Evolutionary conservation across 2,113 vertebrate genomes (phyloP), one percentile per base, ranked within the genome.

Genomic region (Megatriorchis doriae): DNA sequence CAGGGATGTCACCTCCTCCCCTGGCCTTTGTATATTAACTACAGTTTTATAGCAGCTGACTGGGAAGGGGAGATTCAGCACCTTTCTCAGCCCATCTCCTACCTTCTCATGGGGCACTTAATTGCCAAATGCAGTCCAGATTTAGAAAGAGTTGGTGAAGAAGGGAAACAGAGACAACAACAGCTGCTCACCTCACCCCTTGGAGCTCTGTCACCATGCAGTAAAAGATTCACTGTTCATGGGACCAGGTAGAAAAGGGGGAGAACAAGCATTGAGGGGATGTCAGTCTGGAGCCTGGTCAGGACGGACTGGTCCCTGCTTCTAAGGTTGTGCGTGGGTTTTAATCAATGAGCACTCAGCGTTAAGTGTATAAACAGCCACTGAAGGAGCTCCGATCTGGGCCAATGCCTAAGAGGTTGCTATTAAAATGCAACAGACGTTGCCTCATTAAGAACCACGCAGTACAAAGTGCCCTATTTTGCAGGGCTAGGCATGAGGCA

Each of bases 401-500:
- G 71, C 72, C 86, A 92, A 25, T 90, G 75, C 68, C 55, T 86
- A 88, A 75, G 74, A 94, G 61, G 36, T 91, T 58, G 74, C 45
- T 86, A 84, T 84, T 94, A 96, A 93, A 96, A 96, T 73, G 50
- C 75, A 88, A 73, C 42, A 92, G 63, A 73, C 47, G 9, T 43
- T 48, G 77, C 43, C 63, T 91, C 61, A 63, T 91, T 92, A 94
- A 81, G 55, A 94, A 22, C 36, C 36, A 47, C 0, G 5, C 42
- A 71, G 86, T 75, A 86, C 88, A 79, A 79, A 81, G 43, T 47
- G 66, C 62, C 87, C 56, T 52, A 8, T 82, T 86, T 95, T 92
- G 79, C 80, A 77, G 59, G 63, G 66, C 61, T 58, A 71, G 72
- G 70, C 65, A 61, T 32, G 34, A 75, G 52, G 62, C 73, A 81